Evolutionary conservation across 2,888 invertebrate genomes (phyloP), one percentile per base, ranked within the genome.

Genomic region (Nymphalis polychloros): DNA sequence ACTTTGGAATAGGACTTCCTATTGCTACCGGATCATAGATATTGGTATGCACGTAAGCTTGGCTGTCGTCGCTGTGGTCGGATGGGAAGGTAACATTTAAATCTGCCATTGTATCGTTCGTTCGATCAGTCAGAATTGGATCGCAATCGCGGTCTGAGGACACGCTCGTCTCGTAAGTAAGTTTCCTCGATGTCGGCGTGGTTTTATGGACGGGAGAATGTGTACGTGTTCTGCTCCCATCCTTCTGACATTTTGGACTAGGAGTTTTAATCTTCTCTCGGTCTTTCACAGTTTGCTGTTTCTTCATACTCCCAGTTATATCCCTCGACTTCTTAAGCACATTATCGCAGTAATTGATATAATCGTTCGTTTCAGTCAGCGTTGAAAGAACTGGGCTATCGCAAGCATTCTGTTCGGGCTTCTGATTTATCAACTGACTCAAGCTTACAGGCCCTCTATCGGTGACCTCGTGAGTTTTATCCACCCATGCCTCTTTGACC

Each of bases 61-160:
- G 76, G 64, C 71, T 74, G 23, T 85, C 87, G 1, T 89, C 88
- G 27, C 84, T 87, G 47, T 81, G 78, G 69, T 93, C 93, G 0
- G 92, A 86, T 16, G 92, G 85, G 67, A 93, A 92, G 0, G 93
- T 90, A 0, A 90, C 88, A 59, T 93, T 93, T 27, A 93, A 73
- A 73, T 91, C 93, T 0, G 91, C 93, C 81, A 93, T 78, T 0
- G 93, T 93, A 72, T 93, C 93, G 79, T 89, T 92, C 75, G 93
- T 92, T 82, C 92, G 86, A 72, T 92, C 91, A 49, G 92, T 92
- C 59, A 90, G 70, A 16, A 89, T 81, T 27, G 81, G 81, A 1
- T 92, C 93, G 73, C 80, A 83, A 7, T 89, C 88, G 35, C 81
- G 82, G 5, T 89, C 89, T 1, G 88, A 82, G 0, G 86, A 87